Evolutionary conservation across 2,888 invertebrate species (phyloP).

Genomic region (Pseudococcus longispinus): DNA sequence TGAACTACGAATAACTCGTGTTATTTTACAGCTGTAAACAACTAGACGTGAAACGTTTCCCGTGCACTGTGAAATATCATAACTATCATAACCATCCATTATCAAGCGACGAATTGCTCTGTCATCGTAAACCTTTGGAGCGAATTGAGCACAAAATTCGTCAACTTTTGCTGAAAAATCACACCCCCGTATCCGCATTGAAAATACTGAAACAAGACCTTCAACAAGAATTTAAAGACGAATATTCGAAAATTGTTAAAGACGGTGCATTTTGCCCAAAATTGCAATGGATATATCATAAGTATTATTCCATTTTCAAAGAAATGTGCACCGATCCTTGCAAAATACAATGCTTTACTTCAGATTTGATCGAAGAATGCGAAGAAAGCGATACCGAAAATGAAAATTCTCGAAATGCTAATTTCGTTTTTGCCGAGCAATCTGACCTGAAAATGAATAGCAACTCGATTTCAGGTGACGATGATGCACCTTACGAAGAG

Average conservation of each 20-base stretch:
- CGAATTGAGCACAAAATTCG: conserved; percentile 29
- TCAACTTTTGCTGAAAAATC: conserved; percentile 22
- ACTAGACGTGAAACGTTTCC: conserved; percentile 2
- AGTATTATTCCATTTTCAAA: conserved; percentile 41
- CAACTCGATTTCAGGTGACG: neutral
- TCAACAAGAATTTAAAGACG: conserved; percentile 31
- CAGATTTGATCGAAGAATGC: neutral
- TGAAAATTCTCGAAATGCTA: neutral
- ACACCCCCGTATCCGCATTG: conserved; percentile 14
- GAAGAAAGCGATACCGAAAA: neutral
- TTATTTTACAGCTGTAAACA: neutral
- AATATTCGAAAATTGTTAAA: conserved; percentile 23
- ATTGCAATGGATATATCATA: conserved; percentile 32
- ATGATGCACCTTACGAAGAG: neutral
- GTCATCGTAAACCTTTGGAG: conserved; percentile 23
- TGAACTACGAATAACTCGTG: neutral
- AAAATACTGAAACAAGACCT: conserved; percentile 41
- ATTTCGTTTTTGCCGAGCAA: neutral
- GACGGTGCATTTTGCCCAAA: conserved; percentile 42
- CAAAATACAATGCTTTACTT: neutral
- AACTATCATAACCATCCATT: conserved; percentile 30
- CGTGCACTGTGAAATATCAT: neutral
- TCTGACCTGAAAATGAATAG: neutral
- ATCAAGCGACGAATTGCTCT: neutral
- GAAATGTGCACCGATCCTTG: conserved; percentile 10